Evolutionary conservation across 2,113 vertebrate species (phyloP).

Genomic region (Cryptotis parvus): DNA sequence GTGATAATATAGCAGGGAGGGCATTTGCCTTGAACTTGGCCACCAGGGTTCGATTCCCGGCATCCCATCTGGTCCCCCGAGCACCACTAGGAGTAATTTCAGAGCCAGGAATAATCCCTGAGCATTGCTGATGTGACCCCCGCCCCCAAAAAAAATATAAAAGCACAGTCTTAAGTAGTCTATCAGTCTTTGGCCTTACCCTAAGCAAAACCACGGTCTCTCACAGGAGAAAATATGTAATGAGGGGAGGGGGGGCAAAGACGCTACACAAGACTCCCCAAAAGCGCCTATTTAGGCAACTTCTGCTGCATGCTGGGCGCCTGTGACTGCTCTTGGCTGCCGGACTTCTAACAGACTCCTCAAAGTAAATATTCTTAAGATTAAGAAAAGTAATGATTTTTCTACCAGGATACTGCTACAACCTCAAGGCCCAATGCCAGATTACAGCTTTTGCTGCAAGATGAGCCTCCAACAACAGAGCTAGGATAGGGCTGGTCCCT

Average conservation of each 20-base stretch:
- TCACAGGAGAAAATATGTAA: not conserved
- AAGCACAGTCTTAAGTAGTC: not conserved
- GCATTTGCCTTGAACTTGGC: too few species aligned
- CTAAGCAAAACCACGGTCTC: not conserved
- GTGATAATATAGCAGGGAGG: too few species aligned
- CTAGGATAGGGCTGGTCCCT: too few species aligned
- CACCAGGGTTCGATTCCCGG: too few species aligned
- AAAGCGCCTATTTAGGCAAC: not conserved
- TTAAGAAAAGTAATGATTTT: not conserved
- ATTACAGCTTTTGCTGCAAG: not conserved
- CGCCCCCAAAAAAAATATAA: too few species aligned
- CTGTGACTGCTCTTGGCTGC: not conserved
- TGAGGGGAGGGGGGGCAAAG: too few species aligned
- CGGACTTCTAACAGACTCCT: not conserved
- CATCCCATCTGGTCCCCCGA: too few species aligned
- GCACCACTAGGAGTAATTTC: too few species aligned
- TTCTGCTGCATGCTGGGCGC: not conserved
- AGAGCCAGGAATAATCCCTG: too few species aligned
- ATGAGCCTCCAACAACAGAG: too few species aligned
- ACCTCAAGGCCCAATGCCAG: not conserved
- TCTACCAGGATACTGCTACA: not conserved
- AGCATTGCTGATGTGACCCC: too few species aligned
- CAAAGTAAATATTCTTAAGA: not conserved
- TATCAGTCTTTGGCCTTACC: not conserved
- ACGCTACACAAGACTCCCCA: not conserved